phyloP scores from a whole-genome alignment of 92 coral and sea anemone species.

The Scolanthus callimorphus region DNA sequence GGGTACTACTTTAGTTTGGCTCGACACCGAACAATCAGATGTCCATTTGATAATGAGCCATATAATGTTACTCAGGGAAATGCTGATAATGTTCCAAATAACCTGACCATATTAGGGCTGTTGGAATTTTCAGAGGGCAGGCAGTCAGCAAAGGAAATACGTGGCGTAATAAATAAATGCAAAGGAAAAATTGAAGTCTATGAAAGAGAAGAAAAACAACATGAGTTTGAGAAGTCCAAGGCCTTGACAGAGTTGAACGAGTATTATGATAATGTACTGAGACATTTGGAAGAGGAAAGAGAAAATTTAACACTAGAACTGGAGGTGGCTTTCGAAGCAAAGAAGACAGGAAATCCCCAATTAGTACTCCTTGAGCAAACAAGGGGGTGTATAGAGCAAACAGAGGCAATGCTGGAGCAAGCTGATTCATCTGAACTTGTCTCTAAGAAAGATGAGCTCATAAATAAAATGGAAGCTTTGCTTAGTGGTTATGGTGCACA shows the following conservation, averaged over 20 bases:
- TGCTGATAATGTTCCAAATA: neutral
- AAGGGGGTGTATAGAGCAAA: neutral
- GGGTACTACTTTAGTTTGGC: neutral
- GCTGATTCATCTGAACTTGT: neutral
- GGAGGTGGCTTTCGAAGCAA: neutral
- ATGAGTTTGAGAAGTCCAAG: neutral
- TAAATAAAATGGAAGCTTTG: neutral
- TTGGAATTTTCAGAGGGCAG: neutral
- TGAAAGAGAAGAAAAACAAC: neutral
- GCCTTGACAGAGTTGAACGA: neutral
- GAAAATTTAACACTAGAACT: neutral
- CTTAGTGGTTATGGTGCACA: neutral
- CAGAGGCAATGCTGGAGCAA: neutral
- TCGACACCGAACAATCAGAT: neutral
- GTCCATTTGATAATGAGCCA: neutral
- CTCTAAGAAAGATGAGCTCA: neutral
- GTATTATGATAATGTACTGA: neutral
- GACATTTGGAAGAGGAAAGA: neutral
- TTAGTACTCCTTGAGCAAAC: neutral
- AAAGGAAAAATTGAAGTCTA: neutral
- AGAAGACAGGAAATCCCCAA: neutral
- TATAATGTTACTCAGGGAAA: neutral
- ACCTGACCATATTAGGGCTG: neutral
- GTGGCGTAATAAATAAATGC: neutral
- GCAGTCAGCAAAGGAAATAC: neutral